Conservation (phyloP, 2,797 vertebrate species). For the Phoxinus dragarum region DNA sequence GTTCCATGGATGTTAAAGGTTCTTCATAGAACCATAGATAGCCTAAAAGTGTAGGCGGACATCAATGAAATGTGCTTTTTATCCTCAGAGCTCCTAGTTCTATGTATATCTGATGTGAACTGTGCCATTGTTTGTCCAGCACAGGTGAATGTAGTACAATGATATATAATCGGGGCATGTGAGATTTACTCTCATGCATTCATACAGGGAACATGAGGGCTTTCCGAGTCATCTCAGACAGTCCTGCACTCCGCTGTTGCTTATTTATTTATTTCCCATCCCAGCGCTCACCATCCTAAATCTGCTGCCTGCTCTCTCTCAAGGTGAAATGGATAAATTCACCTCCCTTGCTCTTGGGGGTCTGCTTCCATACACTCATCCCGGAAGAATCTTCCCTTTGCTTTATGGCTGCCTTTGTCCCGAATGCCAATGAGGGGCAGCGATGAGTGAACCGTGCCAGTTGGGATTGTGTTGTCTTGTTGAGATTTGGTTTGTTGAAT, state of each 20-base stretch:
- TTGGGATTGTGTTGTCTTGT: slow-evolving; percentile 21
- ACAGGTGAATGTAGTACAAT: background rate
- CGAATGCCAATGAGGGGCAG: background rate
- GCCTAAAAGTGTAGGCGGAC: background rate
- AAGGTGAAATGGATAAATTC: slow-evolving; percentile 62
- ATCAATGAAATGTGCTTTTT: background rate
- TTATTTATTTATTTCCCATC: slow-evolving; percentile 52
- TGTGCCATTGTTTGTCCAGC: background rate
- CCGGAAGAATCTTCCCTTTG: slow-evolving; percentile 25
- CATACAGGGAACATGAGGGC: background rate
- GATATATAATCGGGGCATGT: background rate
- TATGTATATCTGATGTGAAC: background rate
- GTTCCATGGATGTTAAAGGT: background rate
- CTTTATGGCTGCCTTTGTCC: slow-evolving; percentile 26
- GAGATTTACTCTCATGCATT: slow-evolving; percentile 42
- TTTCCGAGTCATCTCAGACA: slow-evolving; percentile 11
- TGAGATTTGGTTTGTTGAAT: slow-evolving; percentile 30
- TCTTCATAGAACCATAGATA: background rate
- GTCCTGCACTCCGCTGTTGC: slow-evolving; percentile 9
- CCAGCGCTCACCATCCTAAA: slow-evolving; percentile 30
- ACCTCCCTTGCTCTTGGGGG: slow-evolving; percentile 1
- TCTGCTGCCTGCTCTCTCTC: slow-evolving; percentile 52
- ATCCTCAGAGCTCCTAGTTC: background rate
- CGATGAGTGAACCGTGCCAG: background rate
- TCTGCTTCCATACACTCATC: slow-evolving; percentile 24